Conservation (phyloP, 1,140 invertebrate species). For the Acyrthosiphon pisum region DNA sequence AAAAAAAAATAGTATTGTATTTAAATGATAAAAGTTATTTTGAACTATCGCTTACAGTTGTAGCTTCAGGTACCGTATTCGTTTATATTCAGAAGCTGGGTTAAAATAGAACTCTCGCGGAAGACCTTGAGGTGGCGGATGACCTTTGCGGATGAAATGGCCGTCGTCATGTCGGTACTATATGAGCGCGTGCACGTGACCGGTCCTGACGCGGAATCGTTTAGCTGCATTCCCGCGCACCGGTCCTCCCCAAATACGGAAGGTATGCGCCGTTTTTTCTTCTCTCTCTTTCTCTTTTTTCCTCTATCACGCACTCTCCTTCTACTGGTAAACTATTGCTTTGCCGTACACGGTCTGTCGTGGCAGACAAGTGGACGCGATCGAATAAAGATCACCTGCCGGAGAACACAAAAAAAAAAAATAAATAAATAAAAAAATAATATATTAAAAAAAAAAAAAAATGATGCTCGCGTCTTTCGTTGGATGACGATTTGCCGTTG, state of each 20-base stretch:
- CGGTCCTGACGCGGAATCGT: constrained; percentile 37
- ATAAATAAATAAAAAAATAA: not conserved
- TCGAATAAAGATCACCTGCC: constrained; percentile 2
- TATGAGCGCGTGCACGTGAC: constrained; percentile 22
- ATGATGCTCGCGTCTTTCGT: not conserved
- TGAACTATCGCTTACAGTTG: no score
- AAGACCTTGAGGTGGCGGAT: constrained; percentile 37
- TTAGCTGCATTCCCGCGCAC: constrained; percentile 44
- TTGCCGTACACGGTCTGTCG: not conserved
- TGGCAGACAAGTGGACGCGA: constrained; percentile 50
- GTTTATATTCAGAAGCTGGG: no score
- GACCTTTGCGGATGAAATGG: constrained; percentile 42
- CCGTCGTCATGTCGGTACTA: not conserved
- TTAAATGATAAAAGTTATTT: no score
- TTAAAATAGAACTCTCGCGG: not conserved
- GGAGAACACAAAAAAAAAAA: not conserved
- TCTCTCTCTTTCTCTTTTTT: not conserved
- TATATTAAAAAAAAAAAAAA: not conserved
- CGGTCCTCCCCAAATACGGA: constrained; percentile 51
- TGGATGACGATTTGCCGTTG: not conserved
- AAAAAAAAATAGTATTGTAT: no score
- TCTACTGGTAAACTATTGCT: not conserved
- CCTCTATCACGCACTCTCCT: not conserved
- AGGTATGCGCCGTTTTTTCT: not conserved
- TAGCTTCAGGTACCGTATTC: no score